Evolutionary conservation across 1,140 invertebrate species (phyloP), one percentile per base, ranked within the genome.

Genomic region (Megalonaias nervosa): DNA sequence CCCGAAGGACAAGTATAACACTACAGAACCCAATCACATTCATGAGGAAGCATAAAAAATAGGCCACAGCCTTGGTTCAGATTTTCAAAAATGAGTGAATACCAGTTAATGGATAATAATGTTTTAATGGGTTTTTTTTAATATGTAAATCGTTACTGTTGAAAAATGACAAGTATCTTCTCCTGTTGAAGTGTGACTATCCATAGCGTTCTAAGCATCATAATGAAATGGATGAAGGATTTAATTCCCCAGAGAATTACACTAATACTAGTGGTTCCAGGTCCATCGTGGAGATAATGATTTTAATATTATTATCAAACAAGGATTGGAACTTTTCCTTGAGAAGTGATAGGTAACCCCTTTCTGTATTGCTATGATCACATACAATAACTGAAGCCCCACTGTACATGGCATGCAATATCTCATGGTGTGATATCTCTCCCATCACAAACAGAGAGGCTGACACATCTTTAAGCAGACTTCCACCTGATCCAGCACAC

Each of bases 401-500:
- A 76, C 83, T 88, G 72, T 80, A 85, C 14, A 82, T 81, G 15
- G 89, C 93, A 85, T 99, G 96, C n/a, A 99, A 91, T 1, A 99
- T 89, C 72, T 98, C 97, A 88, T 99, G 98, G 91, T 99, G 98
- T 9, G 95, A 93, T 97, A 99, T 98, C 92, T 99, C 98, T 21
- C 98, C 94, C 12, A 97, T 98, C 5, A 99, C 88, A 84, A 95
- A 96, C 1, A 99, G 89, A 91, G 98, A 96, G 15, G 95, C 95
- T 48, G 90, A 74, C 1, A 94, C 91, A 26, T 93, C 93, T 81
- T 93, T 93, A 4, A 99, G 90, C 38, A 91, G 91, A 2, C 94
- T 95, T 14, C 91, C 90, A 14, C 98, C 97, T 12, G 97, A 96
- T 0, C 98, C 98, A 66, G 97, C 97, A 91, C 97, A 98, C 0